Evolutionary conservation across 2,113 vertebrate species (phyloP), one percentile per base, ranked within the genome.

Genomic region (Lipophrys pholis): DNA sequence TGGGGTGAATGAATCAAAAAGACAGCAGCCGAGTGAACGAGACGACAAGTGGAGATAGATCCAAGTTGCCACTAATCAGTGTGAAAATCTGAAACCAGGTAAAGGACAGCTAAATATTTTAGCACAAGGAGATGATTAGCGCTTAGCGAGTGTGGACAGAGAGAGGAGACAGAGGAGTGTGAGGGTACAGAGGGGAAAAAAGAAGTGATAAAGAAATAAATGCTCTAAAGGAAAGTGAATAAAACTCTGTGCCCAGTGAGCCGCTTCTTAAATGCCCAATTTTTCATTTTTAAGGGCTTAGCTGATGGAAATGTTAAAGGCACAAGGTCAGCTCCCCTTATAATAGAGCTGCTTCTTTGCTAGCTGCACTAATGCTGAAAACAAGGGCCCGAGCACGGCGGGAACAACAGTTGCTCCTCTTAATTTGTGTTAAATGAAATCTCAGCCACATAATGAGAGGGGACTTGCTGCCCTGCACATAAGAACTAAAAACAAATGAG

Each of bases 101-200:
- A 75, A 74, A 48, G 65, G 56, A 62, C 36, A 66, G 52, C 89
- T 80, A 74, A 81, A 90, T 88, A 85, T 85, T 80, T 78, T 51
- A 80, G 76, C 51, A 66, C 64, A 70, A 78, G 15, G 69, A 79
- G 64, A 85, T 11, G 6, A 78, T 62, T 36, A 17, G 56, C 8
- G 43, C 58, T 59, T 59, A 68, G 66, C 73, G 46, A 76, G n/a
- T 72, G n/a, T n/a, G 39, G 55, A 68, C 48, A 14, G n/a, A 30
- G 45, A 62, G 12, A 42, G 39, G 55, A 68, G 52, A 14, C 14
- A 30, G 45, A 62, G 12, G 46, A 62, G 61, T 45, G 38, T 7
- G 12, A 46, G 46, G 43, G 68, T 56, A 58, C 5, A 49, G 51
- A 30, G 48, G 62, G 38, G 21, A 30, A 30, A 59, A 21, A 56